phyloP scores from a whole-genome alignment of 2,888 invertebrate genomes.

The Schrankia costaestrigalis region DNA sequence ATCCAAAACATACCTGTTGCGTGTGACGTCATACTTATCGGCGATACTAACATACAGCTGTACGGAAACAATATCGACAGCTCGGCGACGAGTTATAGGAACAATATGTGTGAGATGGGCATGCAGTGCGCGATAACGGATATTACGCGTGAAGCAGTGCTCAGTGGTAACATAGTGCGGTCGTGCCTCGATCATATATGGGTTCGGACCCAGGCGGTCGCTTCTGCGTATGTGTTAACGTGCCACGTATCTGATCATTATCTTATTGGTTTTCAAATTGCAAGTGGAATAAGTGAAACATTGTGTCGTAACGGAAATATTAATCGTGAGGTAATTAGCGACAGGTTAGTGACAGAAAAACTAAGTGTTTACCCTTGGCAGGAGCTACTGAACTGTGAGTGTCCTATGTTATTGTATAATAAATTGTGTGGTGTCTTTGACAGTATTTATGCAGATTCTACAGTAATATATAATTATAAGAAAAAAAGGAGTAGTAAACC shows the following conservation, averaged over 20 bases:
- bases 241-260: constrained; percentile 5
- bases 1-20: too few species aligned
- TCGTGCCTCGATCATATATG: constrained; percentile 2
- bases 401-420: background rate
- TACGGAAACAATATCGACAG: too few species aligned
- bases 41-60: too few species aligned
- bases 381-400: background rate
- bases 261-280: background rate
- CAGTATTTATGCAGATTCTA: background rate
- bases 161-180: constrained; percentile 1
- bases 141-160: background rate
- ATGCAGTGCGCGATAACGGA: background rate
- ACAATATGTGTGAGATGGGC: constrained; percentile 5
- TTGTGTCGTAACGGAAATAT: too few species aligned
- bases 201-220: background rate
- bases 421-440: background rate
- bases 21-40: too few species aligned
- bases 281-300: too few species aligned
- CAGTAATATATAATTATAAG: background rate
- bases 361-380: background rate
- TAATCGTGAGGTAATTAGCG: background rate
- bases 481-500: constrained; percentile 1
- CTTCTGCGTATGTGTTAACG: constrained; percentile 1
- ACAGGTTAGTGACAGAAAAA: background rate
- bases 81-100: too few species aligned